Evolutionary conservation across 1,140 invertebrate genomes (phyloP).

Genomic region (Listronotus oregonensis): DNA sequence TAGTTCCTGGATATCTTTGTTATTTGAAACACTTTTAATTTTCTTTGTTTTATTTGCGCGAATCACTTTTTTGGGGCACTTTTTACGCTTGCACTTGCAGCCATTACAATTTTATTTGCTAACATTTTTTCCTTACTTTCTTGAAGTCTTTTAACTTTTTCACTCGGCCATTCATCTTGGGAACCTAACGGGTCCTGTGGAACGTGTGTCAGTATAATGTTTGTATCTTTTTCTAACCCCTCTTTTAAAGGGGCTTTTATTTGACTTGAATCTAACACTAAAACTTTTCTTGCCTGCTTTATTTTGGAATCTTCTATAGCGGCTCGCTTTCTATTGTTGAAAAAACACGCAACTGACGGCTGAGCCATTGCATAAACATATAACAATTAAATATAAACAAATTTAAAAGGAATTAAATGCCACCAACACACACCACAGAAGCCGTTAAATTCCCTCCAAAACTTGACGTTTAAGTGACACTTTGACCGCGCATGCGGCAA

Average conservation of each 20-base stretch:
- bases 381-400: conserved; percentile 38
- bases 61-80: conserved; percentile 16
- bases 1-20: conserved; percentile 36
- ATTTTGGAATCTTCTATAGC: conserved; percentile 66
- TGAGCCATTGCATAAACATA: conserved; percentile 64
- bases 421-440: conserved; percentile 9
- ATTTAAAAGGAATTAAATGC: conserved; percentile 41
- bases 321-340: conserved; percentile 70
- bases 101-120: conserved; percentile 19
- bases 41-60: conserved; percentile 24
- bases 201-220: conserved; percentile 24
- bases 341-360: conserved; percentile 70
- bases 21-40: conserved; percentile 25
- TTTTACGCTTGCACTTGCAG: conserved; percentile 4
- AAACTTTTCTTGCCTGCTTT: conserved; percentile 65
- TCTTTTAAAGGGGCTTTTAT: conserved; percentile 6
- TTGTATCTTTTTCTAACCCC: conserved; percentile 15
- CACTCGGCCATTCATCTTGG: conserved; percentile 27
- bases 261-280: conserved; percentile 56
- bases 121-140: conserved; percentile 35
- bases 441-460: conserved; percentile 45
- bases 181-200: conserved; percentile 4
- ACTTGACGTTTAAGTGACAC: conserved; percentile 10
- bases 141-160: conserved; percentile 28
- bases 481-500: too few species aligned